Base-by-base conservation (phyloP, 2,888 invertebrate genomes). In the Zygaena filipendulae region DNA sequence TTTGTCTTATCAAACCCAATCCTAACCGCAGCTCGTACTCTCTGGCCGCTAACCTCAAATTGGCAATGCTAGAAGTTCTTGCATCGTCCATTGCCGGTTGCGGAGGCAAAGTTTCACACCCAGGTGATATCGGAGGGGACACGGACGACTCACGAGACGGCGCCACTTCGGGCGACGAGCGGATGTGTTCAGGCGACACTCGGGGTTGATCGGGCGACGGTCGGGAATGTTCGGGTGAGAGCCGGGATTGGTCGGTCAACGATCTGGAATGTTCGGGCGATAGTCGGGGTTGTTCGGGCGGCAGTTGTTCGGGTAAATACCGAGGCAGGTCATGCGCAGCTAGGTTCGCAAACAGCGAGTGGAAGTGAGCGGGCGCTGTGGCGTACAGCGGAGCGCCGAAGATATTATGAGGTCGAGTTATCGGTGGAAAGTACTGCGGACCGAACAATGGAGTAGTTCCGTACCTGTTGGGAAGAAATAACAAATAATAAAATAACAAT, bases 11-110 rank as follows among this genome's bases (percentile, higher is more conserved):
- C 77, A 90, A 82, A 6, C 7, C 16, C 79, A 50, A 30, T 63
- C 92, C 93, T 46, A 94, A 75, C 59, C 91, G 85, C 23, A 93
- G 70, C 62, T 95, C 94, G 63, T 95, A 94, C 56, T 95, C 95
- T 18, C 95, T 80, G 1, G 95, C 95, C 47, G 94, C 94, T 26
- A 93, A 69, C 43, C 95, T 81, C 32, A 95, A 74, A 0, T 92
- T 90, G 0, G 93, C 93, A 44, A 95, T 95, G 52, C 94, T 94
- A 8, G 91, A 91, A 41, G 87, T 89, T 43, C 92, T 80, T n/a
- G 92, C 83, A 56, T 93, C 93, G 16, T 77, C 79, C 38, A 59
- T 48, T 35, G 33, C 44, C 3, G 86, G 85, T 20, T 77, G 49
- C 48, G 72, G 52, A 16, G 74, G 71, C 29, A 84, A 68, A 11